Conservation (phyloP, 2,888 invertebrate species). For the Trachelus troglodyta region DNA sequence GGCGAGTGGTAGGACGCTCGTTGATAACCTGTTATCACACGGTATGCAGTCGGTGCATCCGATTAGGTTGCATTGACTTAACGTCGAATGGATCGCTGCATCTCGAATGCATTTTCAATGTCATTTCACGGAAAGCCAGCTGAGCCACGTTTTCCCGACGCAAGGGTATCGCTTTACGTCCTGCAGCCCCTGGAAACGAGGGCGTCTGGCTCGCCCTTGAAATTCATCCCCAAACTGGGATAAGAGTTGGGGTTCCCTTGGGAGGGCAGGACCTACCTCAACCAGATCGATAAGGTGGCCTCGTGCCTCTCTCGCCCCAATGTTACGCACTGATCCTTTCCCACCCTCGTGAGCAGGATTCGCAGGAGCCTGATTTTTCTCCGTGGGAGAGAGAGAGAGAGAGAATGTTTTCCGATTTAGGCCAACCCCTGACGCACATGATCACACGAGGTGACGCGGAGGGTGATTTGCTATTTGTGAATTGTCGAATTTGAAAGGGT, state of each 20-base stretch:
- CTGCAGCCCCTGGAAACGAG: conserved; percentile 18
- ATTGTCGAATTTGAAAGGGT: neutral
- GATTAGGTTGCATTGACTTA: neutral
- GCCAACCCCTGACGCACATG: neutral
- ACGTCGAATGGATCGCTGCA: neutral
- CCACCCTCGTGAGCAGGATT: neutral
- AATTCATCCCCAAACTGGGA: conserved; percentile 61
- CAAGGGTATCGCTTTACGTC: conserved; percentile 8
- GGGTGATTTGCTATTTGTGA: neutral
- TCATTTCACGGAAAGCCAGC: neutral
- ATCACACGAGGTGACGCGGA: neutral
- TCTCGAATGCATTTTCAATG: neutral
- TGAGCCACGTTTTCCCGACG: neutral
- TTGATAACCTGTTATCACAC: neutral
- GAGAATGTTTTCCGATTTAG: neutral
- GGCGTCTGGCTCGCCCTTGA: conserved; percentile 56
- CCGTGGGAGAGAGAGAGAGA: neutral
- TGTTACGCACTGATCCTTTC: neutral
- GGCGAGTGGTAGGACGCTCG: neutral
- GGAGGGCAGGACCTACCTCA: conserved; percentile 60
- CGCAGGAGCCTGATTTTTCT: conserved; percentile 8
- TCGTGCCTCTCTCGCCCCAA: conserved; percentile 39
- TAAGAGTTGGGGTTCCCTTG: conserved; percentile 55
- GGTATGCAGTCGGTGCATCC: neutral
- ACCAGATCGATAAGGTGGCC: conserved; percentile 60